phyloP scores from a whole-genome alignment of 1,140 invertebrate genomes.

The Anoplophora glabripennis region DNA sequence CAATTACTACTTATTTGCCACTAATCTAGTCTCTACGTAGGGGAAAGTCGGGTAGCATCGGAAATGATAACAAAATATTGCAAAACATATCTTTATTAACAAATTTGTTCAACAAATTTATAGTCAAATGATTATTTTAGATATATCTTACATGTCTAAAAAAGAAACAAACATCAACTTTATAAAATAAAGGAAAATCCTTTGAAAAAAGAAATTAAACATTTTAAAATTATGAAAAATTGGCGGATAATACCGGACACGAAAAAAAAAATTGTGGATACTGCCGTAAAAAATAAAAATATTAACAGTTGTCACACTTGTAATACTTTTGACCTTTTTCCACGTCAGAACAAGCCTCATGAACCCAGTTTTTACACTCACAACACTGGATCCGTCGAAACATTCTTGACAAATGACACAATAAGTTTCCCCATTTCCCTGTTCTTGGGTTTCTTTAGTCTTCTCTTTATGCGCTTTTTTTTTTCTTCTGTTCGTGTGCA shows the following conservation, averaged over 20 bases:
- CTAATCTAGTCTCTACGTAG: neutral
- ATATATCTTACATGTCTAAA: no score
- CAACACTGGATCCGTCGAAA: constrained; percentile 1
- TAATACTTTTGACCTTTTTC: neutral
- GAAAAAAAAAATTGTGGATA: neutral
- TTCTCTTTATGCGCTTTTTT: neutral
- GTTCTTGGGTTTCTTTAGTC: neutral
- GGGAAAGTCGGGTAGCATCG: no score
- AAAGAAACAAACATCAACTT: neutral
- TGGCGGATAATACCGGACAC: neutral
- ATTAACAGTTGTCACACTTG: no score
- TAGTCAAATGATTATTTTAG: no score
- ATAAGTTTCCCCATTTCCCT: neutral
- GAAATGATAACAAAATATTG: no score
- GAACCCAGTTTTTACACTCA: neutral
- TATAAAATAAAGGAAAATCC: neutral
- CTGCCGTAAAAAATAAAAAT: neutral
- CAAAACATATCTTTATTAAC: no score
- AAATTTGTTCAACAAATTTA: no score
- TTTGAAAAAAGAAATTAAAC: constrained; percentile 1
- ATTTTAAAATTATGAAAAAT: neutral
- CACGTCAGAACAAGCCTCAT: neutral
- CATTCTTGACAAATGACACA: constrained; percentile 2
- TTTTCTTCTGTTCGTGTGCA: no score
- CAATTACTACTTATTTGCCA: no score